phyloP scores from a whole-genome alignment of 2,888 invertebrate species.

The Phaonia tiefii region DNA sequence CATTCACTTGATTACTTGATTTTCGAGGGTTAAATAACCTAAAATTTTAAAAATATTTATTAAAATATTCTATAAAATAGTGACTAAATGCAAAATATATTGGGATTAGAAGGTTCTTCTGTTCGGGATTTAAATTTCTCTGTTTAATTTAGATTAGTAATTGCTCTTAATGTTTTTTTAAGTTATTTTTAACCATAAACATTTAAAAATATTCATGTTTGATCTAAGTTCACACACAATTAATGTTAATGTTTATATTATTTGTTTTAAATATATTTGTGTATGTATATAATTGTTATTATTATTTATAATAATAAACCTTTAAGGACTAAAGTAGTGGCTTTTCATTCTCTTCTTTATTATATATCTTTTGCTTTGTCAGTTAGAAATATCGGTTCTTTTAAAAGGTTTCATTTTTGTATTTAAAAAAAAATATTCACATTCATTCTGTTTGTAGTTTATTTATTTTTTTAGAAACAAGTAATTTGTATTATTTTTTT shows the following conservation, averaged over 20 bases:
- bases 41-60: slow-evolving; percentile 10
- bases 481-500: no score
- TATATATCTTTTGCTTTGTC: no score
- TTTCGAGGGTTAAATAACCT: slow-evolving; percentile 52
- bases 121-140: slow-evolving; percentile 37
- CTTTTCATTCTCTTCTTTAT: slow-evolving; percentile 28
- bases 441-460: slow-evolving; percentile 43
- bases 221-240: slow-evolving; percentile 66
- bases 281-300: slow-evolving; percentile 27
- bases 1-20: slow-evolving; percentile 14
- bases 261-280: slow-evolving; percentile 27
- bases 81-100: slow-evolving; percentile 70
- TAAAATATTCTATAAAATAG: slow-evolving; percentile 61
- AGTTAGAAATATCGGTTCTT: slow-evolving; percentile 60
- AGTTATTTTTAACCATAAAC: slow-evolving; percentile 72
- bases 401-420: slow-evolving; percentile 43
- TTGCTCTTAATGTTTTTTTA: slow-evolving; percentile 68
- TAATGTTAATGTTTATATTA: slow-evolving; percentile 49
- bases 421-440: slow-evolving; percentile 52
- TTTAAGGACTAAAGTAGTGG: slow-evolving; percentile 66
- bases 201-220: slow-evolving; percentile 71
- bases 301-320: slow-evolving; percentile 59
- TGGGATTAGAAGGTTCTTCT: slow-evolving; percentile 11
- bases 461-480: neutral
- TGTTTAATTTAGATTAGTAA: slow-evolving; percentile 68